Evolutionary conservation across 2,797 vertebrate species (phyloP).

Genomic region (Synaphobranchus kaupii): DNA sequence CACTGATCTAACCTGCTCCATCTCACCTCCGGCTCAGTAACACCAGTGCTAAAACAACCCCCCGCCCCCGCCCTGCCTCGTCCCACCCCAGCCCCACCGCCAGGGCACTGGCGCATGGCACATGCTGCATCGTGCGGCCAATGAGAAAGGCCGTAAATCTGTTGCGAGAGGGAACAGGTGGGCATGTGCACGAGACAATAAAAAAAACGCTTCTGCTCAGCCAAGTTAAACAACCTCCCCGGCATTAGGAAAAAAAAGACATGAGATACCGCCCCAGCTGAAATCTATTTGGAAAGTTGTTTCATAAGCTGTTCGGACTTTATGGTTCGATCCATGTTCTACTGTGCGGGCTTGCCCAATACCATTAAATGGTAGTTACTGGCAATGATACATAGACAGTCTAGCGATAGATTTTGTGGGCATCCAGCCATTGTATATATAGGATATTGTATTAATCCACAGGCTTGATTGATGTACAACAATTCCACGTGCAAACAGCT

Average conservation of each 20-base stretch:
- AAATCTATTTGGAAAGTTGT: not conserved
- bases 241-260: not conserved
- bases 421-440: not conserved
- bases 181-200: not conserved
- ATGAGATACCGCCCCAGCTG: not conserved
- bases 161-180: not conserved
- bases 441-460: not conserved
- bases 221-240: constrained; percentile 4
- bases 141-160: not conserved
- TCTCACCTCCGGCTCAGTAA: not conserved
- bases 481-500: not conserved
- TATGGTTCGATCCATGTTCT: constrained; percentile 1
- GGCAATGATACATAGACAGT: not conserved
- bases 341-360: not conserved
- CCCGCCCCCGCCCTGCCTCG: not conserved
- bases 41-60: not conserved
- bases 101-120: not conserved
- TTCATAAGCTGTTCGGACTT: not conserved
- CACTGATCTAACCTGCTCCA: constrained; percentile 31
- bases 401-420: not conserved
- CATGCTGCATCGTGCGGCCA: not conserved
- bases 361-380: not conserved
- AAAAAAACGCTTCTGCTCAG: not conserved
- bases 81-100: not conserved
- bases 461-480: not conserved